Percentiles rank a stretch among this genome's conserved stretches.
phyloP scores from a whole-genome alignment of 2,113 vertebrate species.

The Pterocles gutturalis region DNA sequence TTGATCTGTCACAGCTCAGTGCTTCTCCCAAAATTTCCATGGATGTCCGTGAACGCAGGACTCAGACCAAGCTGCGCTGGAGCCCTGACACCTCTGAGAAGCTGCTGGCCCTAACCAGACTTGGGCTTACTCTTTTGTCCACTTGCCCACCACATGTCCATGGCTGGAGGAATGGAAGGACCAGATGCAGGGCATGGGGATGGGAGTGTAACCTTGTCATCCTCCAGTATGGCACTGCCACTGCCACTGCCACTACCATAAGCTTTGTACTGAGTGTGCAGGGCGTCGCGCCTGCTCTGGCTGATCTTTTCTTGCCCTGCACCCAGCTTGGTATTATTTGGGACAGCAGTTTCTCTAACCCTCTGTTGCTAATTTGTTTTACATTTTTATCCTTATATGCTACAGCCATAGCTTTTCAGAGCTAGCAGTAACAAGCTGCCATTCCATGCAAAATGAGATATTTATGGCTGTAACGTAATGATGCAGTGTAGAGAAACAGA shows the following conservation, averaged over 20 bases:
- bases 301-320: not conserved
- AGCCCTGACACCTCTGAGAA: not conserved
- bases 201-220: fast-evolving
- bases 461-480: not conserved
- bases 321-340: fast-evolving
- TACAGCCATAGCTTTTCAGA: not conserved
- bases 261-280: not conserved
- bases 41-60: fast-evolving
- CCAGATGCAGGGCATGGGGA: fast-evolving
- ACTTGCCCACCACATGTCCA: fast-evolving
- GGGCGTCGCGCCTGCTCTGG: not conserved
- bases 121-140: not conserved
- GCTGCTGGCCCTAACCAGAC: not conserved
- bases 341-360: too few species aligned
- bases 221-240: not conserved
- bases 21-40: not conserved
- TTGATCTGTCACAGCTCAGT: not conserved
- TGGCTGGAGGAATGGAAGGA: not conserved
- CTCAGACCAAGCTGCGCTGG: not conserved
- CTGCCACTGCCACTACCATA: not conserved
- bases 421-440: not conserved
- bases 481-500: not conserved
- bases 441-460: not conserved
- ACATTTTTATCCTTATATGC: not conserved
- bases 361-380: not conserved